Evolutionary conservation across 2,113 vertebrate genomes (phyloP), one percentile per base, ranked within the genome.

Genomic region (Cacatua alba): DNA sequence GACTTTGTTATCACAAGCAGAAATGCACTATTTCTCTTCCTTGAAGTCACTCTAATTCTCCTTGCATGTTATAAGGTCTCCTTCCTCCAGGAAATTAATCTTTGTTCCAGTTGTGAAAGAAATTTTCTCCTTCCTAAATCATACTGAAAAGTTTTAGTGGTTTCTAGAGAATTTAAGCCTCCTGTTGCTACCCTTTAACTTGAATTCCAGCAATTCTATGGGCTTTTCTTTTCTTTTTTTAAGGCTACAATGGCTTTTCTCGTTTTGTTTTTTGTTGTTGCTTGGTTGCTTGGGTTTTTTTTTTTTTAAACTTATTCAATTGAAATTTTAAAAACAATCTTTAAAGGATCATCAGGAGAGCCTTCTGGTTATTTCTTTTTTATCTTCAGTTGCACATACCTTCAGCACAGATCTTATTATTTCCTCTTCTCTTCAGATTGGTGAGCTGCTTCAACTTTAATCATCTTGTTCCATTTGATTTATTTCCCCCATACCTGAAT

Each of bases 41-140:
- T 85, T 71, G 46, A 85, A 95, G 71, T 9, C 53, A 39, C 62
- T 88, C 33, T 82, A 64, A 52, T 88, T 94, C 82, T 85, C 52
- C 23, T 82, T 65, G 59, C 1, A 1, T 37, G 18, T 86, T 86
- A 43, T 39, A 55, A 76, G 62, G 57, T 64, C 67, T 88, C 48
- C 44, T 94, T 90, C 67, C 59, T 90, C 39, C 68, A 82, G 86
- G 53, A 95, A 95, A 92, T 80, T 69, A 88, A 74, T 88, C 71
- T 81, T 90, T 80, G 44, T 80, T 77, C 39, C 35, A 43, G 35
- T 92, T 82, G 49, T 63, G 77, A 91, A 88, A 53, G 57, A 86
- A 90, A 51, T 71, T 60, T 82, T 92, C 65, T 74, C 41, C 55
- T 87, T 93, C 65, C 31, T 67, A 75, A 67, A 76, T 85, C 35